These are phyloP conservation scores for Lasioglossum marginatum DNA, from an alignment of 2,888 invertebrate genomes.

Conservation along the genomic window DNA sequence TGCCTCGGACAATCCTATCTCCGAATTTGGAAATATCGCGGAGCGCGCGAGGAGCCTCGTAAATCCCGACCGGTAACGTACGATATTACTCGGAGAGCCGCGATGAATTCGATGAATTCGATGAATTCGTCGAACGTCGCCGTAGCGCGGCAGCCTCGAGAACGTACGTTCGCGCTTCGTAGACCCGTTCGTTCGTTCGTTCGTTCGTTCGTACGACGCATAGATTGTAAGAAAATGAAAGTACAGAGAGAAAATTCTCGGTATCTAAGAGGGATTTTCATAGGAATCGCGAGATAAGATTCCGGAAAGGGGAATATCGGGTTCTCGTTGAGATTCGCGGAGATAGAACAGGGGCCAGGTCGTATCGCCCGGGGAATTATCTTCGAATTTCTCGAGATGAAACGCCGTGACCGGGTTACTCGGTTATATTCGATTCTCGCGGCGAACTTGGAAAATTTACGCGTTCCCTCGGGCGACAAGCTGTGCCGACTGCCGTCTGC, in stretches of 20 bases:
- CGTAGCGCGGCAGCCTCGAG: neutral
- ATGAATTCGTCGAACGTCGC: neutral
- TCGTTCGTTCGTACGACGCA: neutral
- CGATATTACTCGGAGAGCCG: neutral
- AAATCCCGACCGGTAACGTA: neutral
- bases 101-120: constrained; percentile 11
- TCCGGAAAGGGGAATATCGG: constrained; percentile 25
- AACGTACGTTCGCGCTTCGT: neutral
- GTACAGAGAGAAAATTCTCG: constrained; percentile 32
- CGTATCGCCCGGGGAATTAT: constrained; percentile 66
- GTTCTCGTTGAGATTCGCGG: constrained; percentile 52
- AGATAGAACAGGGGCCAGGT: constrained; percentile 48
- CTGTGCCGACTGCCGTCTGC: constrained; percentile 8
- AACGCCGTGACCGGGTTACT: constrained; percentile 70
- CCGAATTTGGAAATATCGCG: constrained; percentile 21
- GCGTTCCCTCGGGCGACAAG: constrained; percentile 50
- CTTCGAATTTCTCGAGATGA: constrained; percentile 68
- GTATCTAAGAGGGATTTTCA: constrained; percentile 47
- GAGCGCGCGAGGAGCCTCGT: neutral
- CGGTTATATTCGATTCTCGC: constrained; percentile 65
- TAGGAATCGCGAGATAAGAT: constrained; percentile 42
- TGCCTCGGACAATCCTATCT: constrained; percentile 33
- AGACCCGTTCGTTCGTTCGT: neutral
- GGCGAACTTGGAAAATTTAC: constrained; percentile 64
- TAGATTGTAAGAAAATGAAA: neutral